Evolutionary conservation across 1,140 invertebrate species (phyloP).

Genomic region (Drosophila ercepeae): DNA sequence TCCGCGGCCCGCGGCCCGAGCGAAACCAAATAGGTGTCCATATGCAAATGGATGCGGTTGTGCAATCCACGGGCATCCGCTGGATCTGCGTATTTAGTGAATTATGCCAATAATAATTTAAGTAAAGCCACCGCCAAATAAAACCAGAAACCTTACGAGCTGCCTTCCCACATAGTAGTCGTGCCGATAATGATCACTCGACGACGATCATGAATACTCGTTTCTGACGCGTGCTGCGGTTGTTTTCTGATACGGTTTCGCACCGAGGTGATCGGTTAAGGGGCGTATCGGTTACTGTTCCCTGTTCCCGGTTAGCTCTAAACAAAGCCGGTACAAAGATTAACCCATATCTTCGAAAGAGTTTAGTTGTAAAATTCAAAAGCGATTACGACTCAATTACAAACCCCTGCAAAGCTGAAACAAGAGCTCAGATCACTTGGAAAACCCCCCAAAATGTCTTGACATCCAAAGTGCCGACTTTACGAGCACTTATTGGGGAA

Average conservation of each 20-base stretch:
- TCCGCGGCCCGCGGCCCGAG: background rate
- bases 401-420: too few relatives aligned
- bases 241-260: constrained; percentile 45
- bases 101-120: constrained; percentile 59
- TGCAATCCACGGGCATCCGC: constrained; percentile 6
- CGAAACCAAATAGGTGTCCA: background rate
- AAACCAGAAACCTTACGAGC: constrained; percentile 44
- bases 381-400: too few relatives aligned
- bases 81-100: constrained; percentile 39
- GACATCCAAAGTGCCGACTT: background rate
- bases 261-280: constrained; percentile 18
- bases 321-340: background rate
- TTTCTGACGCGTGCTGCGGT: constrained; percentile 61
- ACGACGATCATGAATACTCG: constrained; percentile 16
- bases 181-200: constrained; percentile 18
- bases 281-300: constrained; percentile 53
- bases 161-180: background rate
- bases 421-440: background rate
- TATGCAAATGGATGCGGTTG: background rate
- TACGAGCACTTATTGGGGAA: background rate
- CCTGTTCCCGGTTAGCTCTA: background rate
- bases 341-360: background rate
- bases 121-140: constrained; percentile 8
- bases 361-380: background rate
- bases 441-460: background rate